Conservation (phyloP, 1,140 invertebrate species). For the Prorops nasuta region DNA sequence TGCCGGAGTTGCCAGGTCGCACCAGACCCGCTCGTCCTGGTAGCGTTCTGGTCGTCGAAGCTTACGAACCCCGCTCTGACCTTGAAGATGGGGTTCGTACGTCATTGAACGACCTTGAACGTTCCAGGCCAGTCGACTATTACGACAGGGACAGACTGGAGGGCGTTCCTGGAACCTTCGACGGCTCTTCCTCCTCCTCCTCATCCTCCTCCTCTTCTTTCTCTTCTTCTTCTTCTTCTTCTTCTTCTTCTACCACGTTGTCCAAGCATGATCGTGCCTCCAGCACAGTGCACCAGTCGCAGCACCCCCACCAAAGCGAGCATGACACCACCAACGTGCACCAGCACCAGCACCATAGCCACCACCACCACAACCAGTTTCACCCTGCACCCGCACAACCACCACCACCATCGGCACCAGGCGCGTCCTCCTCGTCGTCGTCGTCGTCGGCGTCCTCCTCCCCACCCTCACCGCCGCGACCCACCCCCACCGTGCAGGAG, state of each 20-base stretch:
- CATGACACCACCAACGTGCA: conserved; percentile 45
- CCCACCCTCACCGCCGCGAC: conserved; percentile 35
- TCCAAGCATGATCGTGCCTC: conserved; percentile 50
- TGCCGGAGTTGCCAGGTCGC: conserved; percentile 35
- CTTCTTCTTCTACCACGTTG: conserved; percentile 32
- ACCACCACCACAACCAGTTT: conserved; percentile 45
- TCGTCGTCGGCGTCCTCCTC: conserved; percentile 15
- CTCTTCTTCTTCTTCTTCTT: conserved; percentile 30
- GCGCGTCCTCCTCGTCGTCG: conserved; percentile 10
- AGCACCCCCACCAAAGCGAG: conserved; percentile 40
- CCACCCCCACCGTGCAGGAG: conserved; percentile 46
- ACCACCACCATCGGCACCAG: conserved; percentile 30
- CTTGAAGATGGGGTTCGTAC: conserved; percentile 23
- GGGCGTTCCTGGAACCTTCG: conserved; percentile 22
- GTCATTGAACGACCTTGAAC: conserved; percentile 3
- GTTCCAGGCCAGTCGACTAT: too few species aligned
- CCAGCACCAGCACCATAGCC: conserved; percentile 37
- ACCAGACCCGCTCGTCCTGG: conserved; percentile 14
- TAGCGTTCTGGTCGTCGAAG: conserved; percentile 22
- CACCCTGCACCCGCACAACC: conserved; percentile 35
- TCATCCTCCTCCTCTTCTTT: conserved; percentile 26
- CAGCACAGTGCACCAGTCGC: conserved; percentile 44
- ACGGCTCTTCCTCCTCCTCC: too few species aligned
- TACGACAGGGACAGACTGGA: conserved; percentile 29
- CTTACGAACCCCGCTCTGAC: conserved; percentile 36